Conservation (phyloP, 2,888 invertebrate genomes). For the Ormyrus nitidulus region DNA sequence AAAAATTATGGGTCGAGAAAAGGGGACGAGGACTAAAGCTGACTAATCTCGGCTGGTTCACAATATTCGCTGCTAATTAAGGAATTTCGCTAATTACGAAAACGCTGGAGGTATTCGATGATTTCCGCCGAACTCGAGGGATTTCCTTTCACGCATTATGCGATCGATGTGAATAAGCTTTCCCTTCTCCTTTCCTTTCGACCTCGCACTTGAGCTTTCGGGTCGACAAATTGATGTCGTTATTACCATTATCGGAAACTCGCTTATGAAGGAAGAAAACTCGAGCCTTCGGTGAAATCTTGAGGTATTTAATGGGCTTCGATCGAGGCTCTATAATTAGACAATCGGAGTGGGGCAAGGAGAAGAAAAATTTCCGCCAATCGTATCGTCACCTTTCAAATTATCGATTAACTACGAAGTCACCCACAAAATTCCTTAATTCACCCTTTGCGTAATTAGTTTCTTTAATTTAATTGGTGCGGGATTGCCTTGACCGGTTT, state of each 20-base stretch:
- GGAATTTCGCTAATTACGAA: slow-evolving; percentile 54
- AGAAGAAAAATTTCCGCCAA: slow-evolving; percentile 24
- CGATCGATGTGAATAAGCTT: slow-evolving; percentile 40
- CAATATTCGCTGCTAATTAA: slow-evolving; percentile 49
- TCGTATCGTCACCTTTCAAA: slow-evolving; percentile 1
- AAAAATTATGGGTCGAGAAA: neutral
- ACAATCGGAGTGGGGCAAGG: neutral
- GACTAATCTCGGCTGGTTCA: slow-evolving; percentile 5
- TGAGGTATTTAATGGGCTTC: slow-evolving; percentile 14
- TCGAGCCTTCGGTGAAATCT: slow-evolving; percentile 61
- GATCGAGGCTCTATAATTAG: neutral
- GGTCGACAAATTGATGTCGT: slow-evolving; percentile 62
- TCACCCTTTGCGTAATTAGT: neutral
- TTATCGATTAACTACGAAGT: slow-evolving; percentile 22
- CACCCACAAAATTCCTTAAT: neutral
- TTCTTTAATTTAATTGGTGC: neutral
- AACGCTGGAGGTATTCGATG: slow-evolving; percentile 41
- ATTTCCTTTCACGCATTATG: slow-evolving; percentile 46
- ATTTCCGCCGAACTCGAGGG: slow-evolving; percentile 32
- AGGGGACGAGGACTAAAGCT: neutral
- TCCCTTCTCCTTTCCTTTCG: neutral
- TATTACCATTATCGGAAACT: slow-evolving; percentile 61
- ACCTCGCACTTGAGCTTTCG: slow-evolving; percentile 3
- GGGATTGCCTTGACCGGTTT: too few relatives aligned
- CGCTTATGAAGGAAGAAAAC: slow-evolving; percentile 58